Conservation (phyloP, 53 echinoderm and acorn worm genomes). For the Temnopleurus reevesii region DNA sequence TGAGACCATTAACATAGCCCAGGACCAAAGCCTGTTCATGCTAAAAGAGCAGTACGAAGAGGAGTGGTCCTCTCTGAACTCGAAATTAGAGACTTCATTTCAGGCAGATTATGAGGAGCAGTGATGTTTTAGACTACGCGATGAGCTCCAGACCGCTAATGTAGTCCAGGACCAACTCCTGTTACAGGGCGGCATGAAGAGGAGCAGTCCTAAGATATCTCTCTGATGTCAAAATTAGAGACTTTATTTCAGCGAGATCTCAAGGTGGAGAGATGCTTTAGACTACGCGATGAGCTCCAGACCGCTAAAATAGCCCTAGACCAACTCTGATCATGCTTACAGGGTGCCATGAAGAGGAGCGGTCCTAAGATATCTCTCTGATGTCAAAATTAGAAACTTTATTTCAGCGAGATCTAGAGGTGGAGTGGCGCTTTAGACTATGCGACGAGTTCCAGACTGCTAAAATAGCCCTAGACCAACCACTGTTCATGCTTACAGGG, state of each 20-base stretch:
- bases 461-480: constrained; percentile 77
- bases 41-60: not conserved
- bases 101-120: constrained; percentile 85
- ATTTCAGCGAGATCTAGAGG: constrained; percentile 86
- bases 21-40: not conserved
- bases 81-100: not conserved
- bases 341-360: constrained; percentile 74
- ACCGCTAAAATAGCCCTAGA: constrained; percentile 81
- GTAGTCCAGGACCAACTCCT: constrained; percentile 76
- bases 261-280: not conserved
- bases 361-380: constrained; percentile 55
- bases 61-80: not conserved
- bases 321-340: constrained; percentile 82
- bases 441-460: constrained; percentile 97
- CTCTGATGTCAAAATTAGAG: not conserved
- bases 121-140: constrained; percentile 90
- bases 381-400: not conserved
- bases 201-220: constrained; percentile 46
- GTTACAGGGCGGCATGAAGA: constrained; percentile 79
- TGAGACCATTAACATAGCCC: not conserved
- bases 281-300: not conserved
- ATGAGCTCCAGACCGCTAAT: constrained; percentile 96
- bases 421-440: constrained; percentile 89
- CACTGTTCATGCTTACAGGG: constrained; percentile 83
- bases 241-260: not conserved